Conservation (phyloP, 2,113 vertebrate species). For the Sturnira hondurensis region DNA sequence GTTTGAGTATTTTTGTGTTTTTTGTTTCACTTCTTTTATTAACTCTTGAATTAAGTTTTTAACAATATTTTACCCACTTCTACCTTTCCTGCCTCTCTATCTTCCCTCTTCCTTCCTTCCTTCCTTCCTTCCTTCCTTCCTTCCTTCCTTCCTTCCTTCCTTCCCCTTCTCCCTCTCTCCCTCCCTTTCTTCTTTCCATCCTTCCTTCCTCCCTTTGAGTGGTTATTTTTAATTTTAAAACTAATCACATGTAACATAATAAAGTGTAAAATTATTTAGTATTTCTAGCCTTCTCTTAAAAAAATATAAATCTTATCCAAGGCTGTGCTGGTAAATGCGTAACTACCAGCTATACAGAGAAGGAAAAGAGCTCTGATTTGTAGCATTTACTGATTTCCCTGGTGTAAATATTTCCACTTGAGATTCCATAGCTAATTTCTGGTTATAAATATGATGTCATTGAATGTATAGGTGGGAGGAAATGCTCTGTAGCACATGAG, state of each 20-base stretch:
- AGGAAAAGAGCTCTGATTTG: background rate
- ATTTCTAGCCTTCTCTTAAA: background rate
- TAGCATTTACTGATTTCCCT: background rate
- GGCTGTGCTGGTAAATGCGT: background rate
- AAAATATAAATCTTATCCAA: background rate
- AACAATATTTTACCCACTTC: background rate
- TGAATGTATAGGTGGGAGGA: background rate
- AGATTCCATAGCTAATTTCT: background rate
- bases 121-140: background rate
- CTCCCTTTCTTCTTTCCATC: background rate
- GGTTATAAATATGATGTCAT: background rate
- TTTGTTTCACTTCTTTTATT: background rate
- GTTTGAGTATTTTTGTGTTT: background rate
- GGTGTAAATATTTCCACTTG: background rate
- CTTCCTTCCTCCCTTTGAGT: background rate
- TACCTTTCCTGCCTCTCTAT: background rate
- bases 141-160: background rate
- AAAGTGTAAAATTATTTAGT: background rate
- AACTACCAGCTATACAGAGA: background rate
- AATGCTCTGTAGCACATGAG: background rate
- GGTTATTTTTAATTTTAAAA: background rate
- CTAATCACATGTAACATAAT: background rate
- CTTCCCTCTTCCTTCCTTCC: too few species aligned
- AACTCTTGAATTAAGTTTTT: background rate
- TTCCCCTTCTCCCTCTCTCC: fast-evolving